Evolutionary conservation across 2,888 invertebrate species (phyloP), one percentile per base, ranked within the genome.

Genomic region (Dryocosmus kuriphilus): DNA sequence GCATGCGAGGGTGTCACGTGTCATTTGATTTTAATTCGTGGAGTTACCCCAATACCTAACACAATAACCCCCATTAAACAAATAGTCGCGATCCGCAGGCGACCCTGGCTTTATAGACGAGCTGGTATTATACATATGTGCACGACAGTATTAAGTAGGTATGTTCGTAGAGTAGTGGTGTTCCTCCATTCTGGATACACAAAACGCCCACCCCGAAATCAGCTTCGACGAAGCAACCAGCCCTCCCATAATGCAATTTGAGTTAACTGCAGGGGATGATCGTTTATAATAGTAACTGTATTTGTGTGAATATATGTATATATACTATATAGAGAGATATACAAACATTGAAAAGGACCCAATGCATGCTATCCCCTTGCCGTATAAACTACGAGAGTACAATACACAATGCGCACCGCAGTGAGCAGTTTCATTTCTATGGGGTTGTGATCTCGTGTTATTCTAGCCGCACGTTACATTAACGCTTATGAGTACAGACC

Each of bases 161-260:
- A 67, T 46, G 30, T 27, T 67, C 30, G n/a, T 46, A 51, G 16
- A 46, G 46, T 46, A n/a, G 27, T 63, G 38, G 65, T 27, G 46
- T n/a, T 51, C n/a, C 51, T 71, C 51, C 71, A 46, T 51, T 27
- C 51, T 51, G 71, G 41, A 30, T 71, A 85, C 84, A 82, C 84
- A 83, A 84, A 83, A 83, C 85, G 84, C 85, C 83, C 85, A 85
- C 83, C 85, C 84, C 79, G 77, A 79, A 83, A 82, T 81, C 79
- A 74, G 79, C 79, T 79, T 78, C 77, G 74, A 76, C 84, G 80
- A 83, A 83, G 81, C 82, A 82, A 85, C 82, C 82, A 86, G 84
- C 84, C 85, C 85, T 85, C 84, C 86, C 82, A 81, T 89, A 89
- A 89, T 89, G 87, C 88, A 89, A 89, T 89, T 89, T 89, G 88